Evolutionary conservation across 2,888 invertebrate species (phyloP).

Genomic region (Harmothoe impar): DNA sequence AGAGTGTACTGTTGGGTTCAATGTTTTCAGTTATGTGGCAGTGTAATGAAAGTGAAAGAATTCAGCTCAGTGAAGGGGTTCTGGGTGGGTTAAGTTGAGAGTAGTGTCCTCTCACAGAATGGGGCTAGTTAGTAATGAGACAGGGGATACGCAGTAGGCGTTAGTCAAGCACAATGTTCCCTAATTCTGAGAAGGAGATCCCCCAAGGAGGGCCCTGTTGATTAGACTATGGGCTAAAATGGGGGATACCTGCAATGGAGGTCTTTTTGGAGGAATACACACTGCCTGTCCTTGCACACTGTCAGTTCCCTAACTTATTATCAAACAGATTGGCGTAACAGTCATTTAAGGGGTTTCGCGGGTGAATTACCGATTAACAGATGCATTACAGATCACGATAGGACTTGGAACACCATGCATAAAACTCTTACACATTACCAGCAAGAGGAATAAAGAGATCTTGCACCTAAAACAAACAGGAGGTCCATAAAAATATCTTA

Average conservation of each 20-base stretch:
- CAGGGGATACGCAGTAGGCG: conserved; percentile 2
- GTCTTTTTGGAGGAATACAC: too few relatives aligned
- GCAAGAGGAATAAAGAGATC: background rate
- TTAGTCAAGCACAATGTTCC: conserved; percentile 1
- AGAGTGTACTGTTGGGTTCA: too few relatives aligned
- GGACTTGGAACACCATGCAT: background rate
- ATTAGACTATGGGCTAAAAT: too few relatives aligned
- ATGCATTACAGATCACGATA: background rate
- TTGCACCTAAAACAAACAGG: conserved; percentile 20
- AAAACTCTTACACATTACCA: conserved; percentile 33
- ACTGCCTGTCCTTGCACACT: too few relatives aligned
- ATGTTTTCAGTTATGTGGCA: too few relatives aligned
- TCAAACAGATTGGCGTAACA: background rate
- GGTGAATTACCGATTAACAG: background rate
- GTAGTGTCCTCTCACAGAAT: background rate
- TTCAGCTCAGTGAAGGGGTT: background rate
- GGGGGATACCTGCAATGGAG: too few relatives aligned
- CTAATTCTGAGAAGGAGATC: background rate
- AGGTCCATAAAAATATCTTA: background rate
- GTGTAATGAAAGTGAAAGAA: background rate
- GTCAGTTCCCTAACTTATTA: background rate
- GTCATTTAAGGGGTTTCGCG: background rate
- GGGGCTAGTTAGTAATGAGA: background rate
- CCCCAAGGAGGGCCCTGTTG: background rate
- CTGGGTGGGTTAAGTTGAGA: background rate